phyloP scores from a whole-genome alignment of 2,113 vertebrate genomes.

The Chloroceryle aenea region DNA sequence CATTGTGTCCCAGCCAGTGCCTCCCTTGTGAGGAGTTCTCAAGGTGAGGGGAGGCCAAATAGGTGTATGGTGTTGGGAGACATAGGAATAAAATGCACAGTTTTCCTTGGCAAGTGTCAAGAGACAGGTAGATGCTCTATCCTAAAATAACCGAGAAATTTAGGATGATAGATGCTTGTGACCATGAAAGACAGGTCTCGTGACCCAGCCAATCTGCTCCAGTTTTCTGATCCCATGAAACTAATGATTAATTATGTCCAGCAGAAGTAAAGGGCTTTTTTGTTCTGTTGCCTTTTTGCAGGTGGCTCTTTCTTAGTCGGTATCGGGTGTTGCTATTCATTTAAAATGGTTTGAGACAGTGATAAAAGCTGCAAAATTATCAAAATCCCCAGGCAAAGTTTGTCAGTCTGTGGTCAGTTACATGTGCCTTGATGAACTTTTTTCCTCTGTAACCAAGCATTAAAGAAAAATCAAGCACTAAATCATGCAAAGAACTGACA shows the following conservation, averaged over 20 bases:
- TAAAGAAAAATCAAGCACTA: not conserved
- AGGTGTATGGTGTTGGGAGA: not conserved
- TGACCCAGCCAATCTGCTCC: not conserved
- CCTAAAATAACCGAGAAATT: not conserved
- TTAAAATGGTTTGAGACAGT: not conserved
- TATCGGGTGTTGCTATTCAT: not conserved
- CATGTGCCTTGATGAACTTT: not conserved
- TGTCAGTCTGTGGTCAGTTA: not conserved
- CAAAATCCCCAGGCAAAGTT: not conserved
- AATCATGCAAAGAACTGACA: not conserved
- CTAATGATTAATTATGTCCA: accelerated
- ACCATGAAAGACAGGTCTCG: not conserved
- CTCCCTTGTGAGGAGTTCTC: accelerated
- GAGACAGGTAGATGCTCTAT: accelerated
- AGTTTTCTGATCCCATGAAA: not conserved
- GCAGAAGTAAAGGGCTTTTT: not conserved
- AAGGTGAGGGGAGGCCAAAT: accelerated
- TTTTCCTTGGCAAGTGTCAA: not conserved
- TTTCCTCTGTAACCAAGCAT: not conserved
- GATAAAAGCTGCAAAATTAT: not conserved
- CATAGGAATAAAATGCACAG: accelerated
- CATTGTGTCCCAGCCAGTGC: accelerated
- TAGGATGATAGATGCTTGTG: not conserved
- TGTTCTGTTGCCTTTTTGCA: not conserved
- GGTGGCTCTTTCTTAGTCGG: not conserved